Percentiles rank a stretch among this genome's conserved stretches.
These are phyloP conservation scores for Parotia lawesii DNA, from an alignment of 2,113 vertebrate species.

Conservation along the genomic window DNA sequence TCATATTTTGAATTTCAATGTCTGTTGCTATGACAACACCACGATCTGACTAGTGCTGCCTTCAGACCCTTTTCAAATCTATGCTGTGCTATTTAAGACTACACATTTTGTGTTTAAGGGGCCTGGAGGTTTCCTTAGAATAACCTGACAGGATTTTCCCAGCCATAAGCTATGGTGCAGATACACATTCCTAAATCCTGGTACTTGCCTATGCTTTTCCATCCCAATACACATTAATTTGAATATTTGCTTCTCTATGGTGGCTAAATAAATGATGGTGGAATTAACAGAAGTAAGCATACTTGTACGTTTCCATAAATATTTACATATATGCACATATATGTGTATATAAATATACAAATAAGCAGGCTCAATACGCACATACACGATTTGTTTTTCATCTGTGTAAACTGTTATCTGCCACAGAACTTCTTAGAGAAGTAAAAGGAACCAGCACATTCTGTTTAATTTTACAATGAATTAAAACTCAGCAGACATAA, in stretches of 20 bases:
- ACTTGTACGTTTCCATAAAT: neutral
- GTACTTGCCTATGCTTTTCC: neutral
- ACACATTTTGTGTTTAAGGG: neutral
- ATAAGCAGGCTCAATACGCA: neutral
- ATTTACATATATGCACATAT: neutral
- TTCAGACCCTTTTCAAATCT: constrained; percentile 33
- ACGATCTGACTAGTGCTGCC: neutral
- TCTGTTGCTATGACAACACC: constrained; percentile 59
- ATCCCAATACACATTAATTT: neutral
- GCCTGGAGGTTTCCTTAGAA: constrained; percentile 10
- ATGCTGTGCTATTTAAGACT: constrained; percentile 21
- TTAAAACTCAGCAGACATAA: neutral
- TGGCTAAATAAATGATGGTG: neutral
- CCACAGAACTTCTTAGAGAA: neutral
- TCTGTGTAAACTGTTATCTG: neutral
- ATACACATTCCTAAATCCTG: neutral
- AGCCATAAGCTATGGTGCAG: neutral
- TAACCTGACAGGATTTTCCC: neutral
- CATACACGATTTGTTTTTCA: neutral
- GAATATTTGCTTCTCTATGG: neutral
- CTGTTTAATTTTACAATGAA: neutral
- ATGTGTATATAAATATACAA: neutral
- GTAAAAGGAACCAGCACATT: neutral
- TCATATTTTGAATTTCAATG: constrained; percentile 47
- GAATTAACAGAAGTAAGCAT: neutral